These are phyloP conservation scores for Pollenia angustigena DNA, from an alignment of 2,888 invertebrate species.

Conservation along the genomic window DNA sequence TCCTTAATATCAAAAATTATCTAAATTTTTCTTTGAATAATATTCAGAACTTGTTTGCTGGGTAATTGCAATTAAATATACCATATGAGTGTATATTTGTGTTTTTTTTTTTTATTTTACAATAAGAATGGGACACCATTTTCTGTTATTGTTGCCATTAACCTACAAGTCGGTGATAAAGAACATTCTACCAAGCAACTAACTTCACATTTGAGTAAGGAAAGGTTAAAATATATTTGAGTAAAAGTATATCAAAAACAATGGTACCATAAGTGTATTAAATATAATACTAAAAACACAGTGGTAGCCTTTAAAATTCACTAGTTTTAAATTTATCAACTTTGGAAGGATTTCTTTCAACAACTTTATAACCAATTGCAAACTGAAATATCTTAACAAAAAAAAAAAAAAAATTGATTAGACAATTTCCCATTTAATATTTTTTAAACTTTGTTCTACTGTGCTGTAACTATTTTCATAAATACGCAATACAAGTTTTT, in stretches of 20 bases:
- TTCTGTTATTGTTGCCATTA: conserved; percentile 20
- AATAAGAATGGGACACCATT: conserved; percentile 24
- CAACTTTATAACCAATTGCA: too few species aligned
- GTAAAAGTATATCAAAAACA: not conserved
- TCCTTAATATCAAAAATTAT: too few species aligned
- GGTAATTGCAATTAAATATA: conserved; percentile 13
- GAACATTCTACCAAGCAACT: conserved; percentile 9
- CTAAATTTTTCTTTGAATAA: too few species aligned
- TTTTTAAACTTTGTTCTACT: not conserved
- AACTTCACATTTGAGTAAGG: conserved; percentile 9
- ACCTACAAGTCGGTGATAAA: conserved; percentile 6
- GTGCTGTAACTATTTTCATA: not conserved
- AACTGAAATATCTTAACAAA: too few species aligned
- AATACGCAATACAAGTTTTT: not conserved
- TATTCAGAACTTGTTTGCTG: not conserved
- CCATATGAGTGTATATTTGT: not conserved
- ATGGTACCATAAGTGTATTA: not conserved
- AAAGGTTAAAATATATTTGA: not conserved
- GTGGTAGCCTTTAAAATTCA: not conserved
- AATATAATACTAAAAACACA: conserved; percentile 15
- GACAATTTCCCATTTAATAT: too few species aligned
- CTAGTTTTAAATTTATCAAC: too few species aligned
- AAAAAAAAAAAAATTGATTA: too few species aligned
- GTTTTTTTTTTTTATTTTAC: not conserved
- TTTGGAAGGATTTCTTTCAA: too few species aligned